phyloP scores from a whole-genome alignment of 2,113 vertebrate species.

The Saimiri boliviensis region DNA sequence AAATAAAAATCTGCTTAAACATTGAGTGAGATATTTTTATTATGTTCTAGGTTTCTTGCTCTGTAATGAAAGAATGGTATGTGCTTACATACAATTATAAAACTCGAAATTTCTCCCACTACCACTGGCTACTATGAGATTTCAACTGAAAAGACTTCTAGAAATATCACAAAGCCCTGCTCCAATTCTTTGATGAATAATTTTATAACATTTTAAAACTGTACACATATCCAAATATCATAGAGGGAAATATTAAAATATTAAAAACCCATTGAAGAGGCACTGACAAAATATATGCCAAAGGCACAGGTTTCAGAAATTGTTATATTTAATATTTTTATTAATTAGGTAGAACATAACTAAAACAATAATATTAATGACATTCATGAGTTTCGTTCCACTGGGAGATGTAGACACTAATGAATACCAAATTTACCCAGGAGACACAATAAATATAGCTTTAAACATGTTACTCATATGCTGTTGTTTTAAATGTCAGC shows the following conservation, averaged over 20 bases:
- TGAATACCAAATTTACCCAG: conserved; percentile 42
- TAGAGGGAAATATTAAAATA: conserved; percentile 18
- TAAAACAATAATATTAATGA: conserved; percentile 48
- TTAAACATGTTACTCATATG: conserved; percentile 23
- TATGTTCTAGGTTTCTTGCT: conserved; percentile 15
- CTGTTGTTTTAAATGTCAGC: neutral
- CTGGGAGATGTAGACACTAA: conserved; percentile 3
- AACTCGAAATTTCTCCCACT: conserved; percentile 19
- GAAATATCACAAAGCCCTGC: neutral
- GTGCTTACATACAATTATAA: neutral
- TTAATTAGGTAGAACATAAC: conserved; percentile 46
- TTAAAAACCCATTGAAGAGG: conserved; percentile 31
- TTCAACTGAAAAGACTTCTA: conserved; percentile 44
- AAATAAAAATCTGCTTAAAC: neutral
- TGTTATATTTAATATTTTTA: conserved; percentile 36
- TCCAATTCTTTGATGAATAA: neutral
- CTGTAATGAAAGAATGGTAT: conserved; percentile 3
- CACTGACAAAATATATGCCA: conserved; percentile 10
- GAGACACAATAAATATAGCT: conserved; percentile 11
- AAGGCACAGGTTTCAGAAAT: conserved; percentile 32
- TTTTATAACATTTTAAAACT: conserved; percentile 43
- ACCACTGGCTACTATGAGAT: conserved; percentile 20
- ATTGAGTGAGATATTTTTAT: neutral
- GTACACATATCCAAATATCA: conserved; percentile 21
- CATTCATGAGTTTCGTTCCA: conserved; percentile 30